A percentile compares a stretch with the other conserved stretches of the same genome.
Evolutionary conservation across 2,797 vertebrate species (phyloP).

Genomic region (Tokudaia tokunoshimensis): DNA sequence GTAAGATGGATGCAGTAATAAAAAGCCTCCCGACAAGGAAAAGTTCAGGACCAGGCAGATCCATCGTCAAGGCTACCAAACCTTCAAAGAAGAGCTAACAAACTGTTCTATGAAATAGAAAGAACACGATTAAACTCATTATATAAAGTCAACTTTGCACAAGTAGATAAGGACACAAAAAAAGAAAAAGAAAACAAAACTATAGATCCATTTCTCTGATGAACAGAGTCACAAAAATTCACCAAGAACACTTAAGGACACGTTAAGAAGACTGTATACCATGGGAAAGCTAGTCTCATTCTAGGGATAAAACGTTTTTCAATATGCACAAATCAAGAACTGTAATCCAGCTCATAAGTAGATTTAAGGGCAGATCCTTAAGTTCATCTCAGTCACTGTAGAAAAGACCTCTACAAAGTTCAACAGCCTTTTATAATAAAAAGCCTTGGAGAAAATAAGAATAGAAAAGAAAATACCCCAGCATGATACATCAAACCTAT

Average conservation of each 20-base stretch:
- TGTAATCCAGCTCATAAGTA: neutral
- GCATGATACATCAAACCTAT: neutral
- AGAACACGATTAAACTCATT: neutral
- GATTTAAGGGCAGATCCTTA: neutral
- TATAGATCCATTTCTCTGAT: neutral
- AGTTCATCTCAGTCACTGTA: neutral
- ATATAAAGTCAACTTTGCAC: neutral
- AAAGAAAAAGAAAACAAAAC: neutral
- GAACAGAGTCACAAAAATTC: neutral
- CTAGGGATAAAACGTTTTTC: neutral
- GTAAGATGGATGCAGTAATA: neutral
- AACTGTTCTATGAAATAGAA: neutral
- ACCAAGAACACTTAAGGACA: neutral
- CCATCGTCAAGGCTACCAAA: neutral
- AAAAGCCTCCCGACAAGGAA: neutral
- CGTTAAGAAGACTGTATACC: neutral
- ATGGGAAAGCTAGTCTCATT: neutral
- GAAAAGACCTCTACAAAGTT: neutral
- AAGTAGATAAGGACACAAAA: neutral
- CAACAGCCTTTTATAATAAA: neutral
- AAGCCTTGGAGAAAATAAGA: neutral
- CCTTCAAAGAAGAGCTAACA: neutral
- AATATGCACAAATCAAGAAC: neutral
- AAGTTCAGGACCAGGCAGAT: neutral
- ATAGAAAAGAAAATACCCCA: neutral